Conservation (phyloP, 2,113 vertebrate species). For the Pardalotus punctatus region DNA sequence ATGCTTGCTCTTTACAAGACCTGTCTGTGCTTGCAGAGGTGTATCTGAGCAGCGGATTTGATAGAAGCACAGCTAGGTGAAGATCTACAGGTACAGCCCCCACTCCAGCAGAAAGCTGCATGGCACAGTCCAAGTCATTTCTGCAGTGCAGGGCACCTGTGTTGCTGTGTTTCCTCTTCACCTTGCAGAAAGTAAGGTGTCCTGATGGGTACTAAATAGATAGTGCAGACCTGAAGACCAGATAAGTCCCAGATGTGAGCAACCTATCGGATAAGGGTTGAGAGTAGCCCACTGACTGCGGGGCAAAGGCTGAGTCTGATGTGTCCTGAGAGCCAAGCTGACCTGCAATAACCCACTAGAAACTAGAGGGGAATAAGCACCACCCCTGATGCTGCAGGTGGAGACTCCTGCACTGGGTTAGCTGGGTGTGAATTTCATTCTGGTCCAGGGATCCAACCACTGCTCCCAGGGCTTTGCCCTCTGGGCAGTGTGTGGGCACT, state of each 20-base stretch:
- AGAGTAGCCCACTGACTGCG: rapidly evolving
- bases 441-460: rapidly evolving
- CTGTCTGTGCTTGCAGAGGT: rapidly evolving
- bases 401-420: neutral
- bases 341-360: neutral
- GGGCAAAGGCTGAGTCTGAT: neutral
- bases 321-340: neutral
- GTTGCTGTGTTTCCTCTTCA: neutral
- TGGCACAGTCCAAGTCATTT: neutral
- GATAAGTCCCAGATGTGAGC: neutral
- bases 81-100: neutral
- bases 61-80: neutral
- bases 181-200: neutral
- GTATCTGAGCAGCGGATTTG: neutral
- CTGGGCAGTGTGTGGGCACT: rapidly evolving
- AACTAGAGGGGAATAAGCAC: neutral
- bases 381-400: neutral
- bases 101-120: neutral
- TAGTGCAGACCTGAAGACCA: neutral
- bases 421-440: neutral
- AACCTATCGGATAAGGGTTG: rapidly evolving
- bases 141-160: rapidly evolving
- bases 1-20: neutral
- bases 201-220: neutral
- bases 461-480: neutral